A percentile compares a stretch with the other conserved stretches of the same genome.
Evolutionary conservation across 2,113 vertebrate species (phyloP).

Genomic region (Cyprinodon brontotheroides): DNA sequence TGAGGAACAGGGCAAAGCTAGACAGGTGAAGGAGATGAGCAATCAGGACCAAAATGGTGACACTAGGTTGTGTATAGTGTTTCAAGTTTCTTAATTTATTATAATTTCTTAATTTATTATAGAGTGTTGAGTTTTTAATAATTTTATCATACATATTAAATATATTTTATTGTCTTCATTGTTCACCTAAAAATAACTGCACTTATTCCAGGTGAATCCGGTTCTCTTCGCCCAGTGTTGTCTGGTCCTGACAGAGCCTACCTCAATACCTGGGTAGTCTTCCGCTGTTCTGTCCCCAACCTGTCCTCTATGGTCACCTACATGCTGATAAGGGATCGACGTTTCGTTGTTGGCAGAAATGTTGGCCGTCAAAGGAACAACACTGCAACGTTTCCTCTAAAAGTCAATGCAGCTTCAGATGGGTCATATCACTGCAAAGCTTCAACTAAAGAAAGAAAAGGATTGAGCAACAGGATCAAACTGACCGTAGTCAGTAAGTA

Average conservation of each 20-base stretch:
- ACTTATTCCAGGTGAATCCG: slow-evolving; percentile 47
- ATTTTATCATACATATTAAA: too few relatives aligned
- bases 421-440: slow-evolving; percentile 71
- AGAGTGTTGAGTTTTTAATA: too few relatives aligned
- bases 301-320: slow-evolving; percentile 52
- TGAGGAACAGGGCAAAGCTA: too few relatives aligned
- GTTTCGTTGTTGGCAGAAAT: not conserved
- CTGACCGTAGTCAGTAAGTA: slow-evolving; percentile 79
- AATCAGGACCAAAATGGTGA: too few relatives aligned
- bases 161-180: too few relatives aligned
- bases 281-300: slow-evolving; percentile 49
- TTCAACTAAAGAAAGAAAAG: slow-evolving; percentile 3
- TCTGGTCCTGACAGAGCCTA: slow-evolving; percentile 70
- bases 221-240: slow-evolving; percentile 34
- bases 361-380: slow-evolving; percentile 3
- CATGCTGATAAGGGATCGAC: slow-evolving; percentile 50
- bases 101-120: too few relatives aligned
- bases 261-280: slow-evolving; percentile 39
- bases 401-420: slow-evolving; percentile 36
- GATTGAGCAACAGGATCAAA: slow-evolving; percentile 61
- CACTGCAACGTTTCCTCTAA: slow-evolving; percentile 41
- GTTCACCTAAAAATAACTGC: too few relatives aligned
- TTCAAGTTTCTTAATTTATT: too few relatives aligned
- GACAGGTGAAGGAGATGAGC: too few relatives aligned
- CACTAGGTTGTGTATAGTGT: too few relatives aligned